These are phyloP conservation scores for Tricholaema leucomelas DNA, from an alignment of 2,113 vertebrate species.

Conservation along the genomic window DNA sequence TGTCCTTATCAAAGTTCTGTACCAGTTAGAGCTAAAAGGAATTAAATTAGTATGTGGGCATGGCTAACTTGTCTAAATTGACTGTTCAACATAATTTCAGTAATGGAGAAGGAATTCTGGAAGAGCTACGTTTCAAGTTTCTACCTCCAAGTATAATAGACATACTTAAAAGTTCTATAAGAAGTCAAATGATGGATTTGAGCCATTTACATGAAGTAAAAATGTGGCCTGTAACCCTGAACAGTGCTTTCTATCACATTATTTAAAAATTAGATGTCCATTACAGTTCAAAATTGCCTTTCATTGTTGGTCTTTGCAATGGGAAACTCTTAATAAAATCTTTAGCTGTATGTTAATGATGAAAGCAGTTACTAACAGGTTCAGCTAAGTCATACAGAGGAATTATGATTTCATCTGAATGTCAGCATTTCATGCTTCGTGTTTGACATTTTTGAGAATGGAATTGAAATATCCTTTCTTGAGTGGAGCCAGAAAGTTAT, in stretches of 20 bases:
- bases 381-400: neutral
- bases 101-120: neutral
- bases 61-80: neutral
- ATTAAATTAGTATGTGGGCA: neutral
- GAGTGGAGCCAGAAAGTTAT: neutral
- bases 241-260: neutral
- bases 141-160: neutral
- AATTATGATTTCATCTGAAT: neutral
- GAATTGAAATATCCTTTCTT: neutral
- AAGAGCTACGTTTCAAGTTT: neutral
- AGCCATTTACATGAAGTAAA: neutral
- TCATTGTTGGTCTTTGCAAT: neutral
- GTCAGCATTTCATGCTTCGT: neutral
- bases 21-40: neutral
- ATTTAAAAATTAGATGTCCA: neutral
- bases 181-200: neutral
- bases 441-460: neutral
- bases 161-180: neutral
- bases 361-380: neutral
- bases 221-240: neutral
- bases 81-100: neutral
- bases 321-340: neutral
- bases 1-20: neutral
- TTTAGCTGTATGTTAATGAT: neutral
- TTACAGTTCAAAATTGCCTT: neutral